Percentiles rank a stretch among this genome's conserved stretches.
Evolutionary conservation across 2,113 vertebrate genomes (phyloP).

Genomic region (Athene noctua): DNA sequence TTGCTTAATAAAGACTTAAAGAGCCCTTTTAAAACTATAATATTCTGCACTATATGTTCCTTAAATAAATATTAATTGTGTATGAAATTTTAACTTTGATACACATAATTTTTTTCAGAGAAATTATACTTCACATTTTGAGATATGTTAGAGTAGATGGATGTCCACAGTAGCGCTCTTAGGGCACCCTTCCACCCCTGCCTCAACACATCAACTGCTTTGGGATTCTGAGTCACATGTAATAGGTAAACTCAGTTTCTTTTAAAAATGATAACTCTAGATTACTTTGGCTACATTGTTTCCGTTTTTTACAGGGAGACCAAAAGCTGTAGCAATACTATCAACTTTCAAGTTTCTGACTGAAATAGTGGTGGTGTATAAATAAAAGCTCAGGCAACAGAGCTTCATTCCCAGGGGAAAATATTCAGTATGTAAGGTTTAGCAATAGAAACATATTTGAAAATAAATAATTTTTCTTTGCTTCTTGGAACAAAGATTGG

Average conservation of each 20-base stretch:
- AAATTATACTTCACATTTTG: not conserved
- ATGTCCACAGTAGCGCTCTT: not conserved
- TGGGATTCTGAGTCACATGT: not conserved
- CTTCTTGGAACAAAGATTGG: not conserved
- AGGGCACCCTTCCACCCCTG: not conserved
- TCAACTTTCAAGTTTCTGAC: not conserved
- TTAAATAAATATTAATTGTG: not conserved
- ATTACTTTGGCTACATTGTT: not conserved
- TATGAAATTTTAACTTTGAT: not conserved
- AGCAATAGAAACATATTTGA: not conserved
- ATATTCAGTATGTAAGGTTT: not conserved
- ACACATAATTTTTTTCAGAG: not conserved
- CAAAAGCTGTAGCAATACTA: not conserved
- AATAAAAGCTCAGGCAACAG: not conserved
- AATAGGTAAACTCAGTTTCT: not conserved
- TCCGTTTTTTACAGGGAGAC: not conserved
- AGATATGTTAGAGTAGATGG: not conserved
- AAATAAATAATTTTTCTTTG: not conserved
- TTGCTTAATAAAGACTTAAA: not conserved
- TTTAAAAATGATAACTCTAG: not conserved
- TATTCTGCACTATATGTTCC: not conserved
- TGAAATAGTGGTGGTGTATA: not conserved
- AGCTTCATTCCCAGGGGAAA: not conserved
- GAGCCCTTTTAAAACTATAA: not conserved
- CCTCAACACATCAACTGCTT: not conserved